Evolutionary conservation across 2,888 invertebrate genomes (phyloP).

Genomic region (Prionchulus punctatus): DNA sequence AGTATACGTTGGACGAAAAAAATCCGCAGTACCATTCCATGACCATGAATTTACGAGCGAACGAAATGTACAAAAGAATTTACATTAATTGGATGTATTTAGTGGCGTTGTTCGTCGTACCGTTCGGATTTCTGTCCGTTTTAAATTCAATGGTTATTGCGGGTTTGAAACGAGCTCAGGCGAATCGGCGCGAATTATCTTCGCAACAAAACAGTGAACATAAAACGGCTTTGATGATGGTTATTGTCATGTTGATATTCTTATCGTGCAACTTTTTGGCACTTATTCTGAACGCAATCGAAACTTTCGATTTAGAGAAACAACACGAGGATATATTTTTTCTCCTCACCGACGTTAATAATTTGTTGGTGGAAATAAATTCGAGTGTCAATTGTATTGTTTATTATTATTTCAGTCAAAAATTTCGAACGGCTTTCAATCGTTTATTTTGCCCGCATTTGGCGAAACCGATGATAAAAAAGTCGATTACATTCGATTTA

Average conservation of each 20-base stretch:
- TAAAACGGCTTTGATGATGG: slow-evolving; percentile 7
- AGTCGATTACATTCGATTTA: too few relatives aligned
- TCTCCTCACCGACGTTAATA: neutral
- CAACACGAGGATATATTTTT: neutral
- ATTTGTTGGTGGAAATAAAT: neutral
- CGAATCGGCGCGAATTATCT: neutral
- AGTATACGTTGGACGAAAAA: neutral
- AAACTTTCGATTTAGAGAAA: neutral
- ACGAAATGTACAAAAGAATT: neutral
- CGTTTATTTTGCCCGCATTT: too few relatives aligned
- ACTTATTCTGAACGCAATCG: neutral
- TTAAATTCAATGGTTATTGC: slow-evolving; percentile 4
- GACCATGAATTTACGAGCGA: neutral
- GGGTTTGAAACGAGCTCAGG: neutral
- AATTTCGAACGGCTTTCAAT: too few relatives aligned
- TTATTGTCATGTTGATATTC: slow-evolving; percentile 1
- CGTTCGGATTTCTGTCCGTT: slow-evolving; percentile 2
- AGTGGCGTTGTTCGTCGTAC: neutral
- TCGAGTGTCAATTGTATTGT: neutral
- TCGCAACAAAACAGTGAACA: slow-evolving; percentile 2
- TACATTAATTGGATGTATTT: neutral
- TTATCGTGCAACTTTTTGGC: neutral
- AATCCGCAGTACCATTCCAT: neutral
- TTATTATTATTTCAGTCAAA: neutral
- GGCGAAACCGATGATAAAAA: too few relatives aligned